phyloP scores from a whole-genome alignment of 1,140 invertebrate genomes.

The Matsumurasca onukii region DNA sequence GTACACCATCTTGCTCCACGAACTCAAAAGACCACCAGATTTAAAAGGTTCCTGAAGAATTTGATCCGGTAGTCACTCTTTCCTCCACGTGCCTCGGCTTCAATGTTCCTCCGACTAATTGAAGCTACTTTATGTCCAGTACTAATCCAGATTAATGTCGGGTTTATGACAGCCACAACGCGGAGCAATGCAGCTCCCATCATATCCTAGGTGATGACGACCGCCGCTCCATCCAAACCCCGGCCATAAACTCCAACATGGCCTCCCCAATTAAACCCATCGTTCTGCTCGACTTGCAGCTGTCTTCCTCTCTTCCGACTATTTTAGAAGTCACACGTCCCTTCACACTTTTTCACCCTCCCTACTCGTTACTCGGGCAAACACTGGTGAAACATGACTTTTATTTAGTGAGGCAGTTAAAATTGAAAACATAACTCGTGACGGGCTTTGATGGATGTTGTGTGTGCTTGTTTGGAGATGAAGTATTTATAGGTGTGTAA shows the following conservation, averaged over 20 bases:
- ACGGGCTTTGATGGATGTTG: too few species aligned
- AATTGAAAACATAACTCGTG: background rate
- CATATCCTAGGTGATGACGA: background rate
- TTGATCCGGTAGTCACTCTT: too few species aligned
- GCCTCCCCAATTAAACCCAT: background rate
- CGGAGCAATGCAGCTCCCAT: background rate
- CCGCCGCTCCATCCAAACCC: background rate
- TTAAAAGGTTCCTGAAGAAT: too few species aligned
- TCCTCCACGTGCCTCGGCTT: too few species aligned
- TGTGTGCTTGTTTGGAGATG: too few species aligned
- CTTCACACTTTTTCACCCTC: background rate
- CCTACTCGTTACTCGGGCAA: background rate
- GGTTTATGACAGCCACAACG: background rate
- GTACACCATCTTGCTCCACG: too few species aligned
- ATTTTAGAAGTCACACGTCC: background rate
- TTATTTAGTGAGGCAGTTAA: background rate
- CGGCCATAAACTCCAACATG: background rate
- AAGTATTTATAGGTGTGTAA: too few species aligned
- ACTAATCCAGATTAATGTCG: background rate
- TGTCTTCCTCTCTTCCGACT: background rate
- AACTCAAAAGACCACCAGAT: too few species aligned
- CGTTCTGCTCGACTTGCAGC: background rate
- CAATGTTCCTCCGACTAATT: too few species aligned
- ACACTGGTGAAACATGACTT: background rate
- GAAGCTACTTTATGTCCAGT: background rate